Evolutionary conservation across 2,888 invertebrate genomes (phyloP).

Genomic region (Hyposoter dolosus): DNA sequence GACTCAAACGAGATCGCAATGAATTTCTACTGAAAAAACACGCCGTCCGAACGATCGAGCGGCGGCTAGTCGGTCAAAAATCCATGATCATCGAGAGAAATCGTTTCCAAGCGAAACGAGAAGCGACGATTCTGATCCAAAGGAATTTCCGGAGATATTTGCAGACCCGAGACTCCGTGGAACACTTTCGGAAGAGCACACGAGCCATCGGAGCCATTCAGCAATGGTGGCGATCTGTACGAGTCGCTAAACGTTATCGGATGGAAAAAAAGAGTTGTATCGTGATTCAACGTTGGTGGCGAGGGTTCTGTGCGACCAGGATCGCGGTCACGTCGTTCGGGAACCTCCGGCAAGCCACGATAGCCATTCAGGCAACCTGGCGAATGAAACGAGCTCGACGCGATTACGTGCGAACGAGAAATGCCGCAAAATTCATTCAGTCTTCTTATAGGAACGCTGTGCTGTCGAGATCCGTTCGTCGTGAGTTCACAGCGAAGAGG

Average conservation of each 20-base stretch:
- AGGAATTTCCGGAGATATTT: constrained; percentile 78
- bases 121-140: constrained; percentile 85
- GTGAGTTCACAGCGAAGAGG: constrained; percentile 59
- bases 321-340: constrained; percentile 52
- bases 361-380: constrained; percentile 80
- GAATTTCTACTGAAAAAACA: constrained; percentile 82
- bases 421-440: constrained; percentile 86
- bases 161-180: constrained; percentile 72
- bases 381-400: constrained; percentile 83
- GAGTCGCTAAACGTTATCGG: constrained; percentile 64
- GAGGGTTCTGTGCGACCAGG: constrained; percentile 59
- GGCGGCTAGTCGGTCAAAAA: constrained; percentile 81
- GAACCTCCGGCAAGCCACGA: constrained; percentile 65
- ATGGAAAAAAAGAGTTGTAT: constrained; percentile 62
- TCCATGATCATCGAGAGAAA: constrained; percentile 82
- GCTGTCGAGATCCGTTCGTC: constrained; percentile 58
- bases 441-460: constrained; percentile 83
- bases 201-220: constrained; percentile 75
- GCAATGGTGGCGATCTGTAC: constrained; percentile 73
- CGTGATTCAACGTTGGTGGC: constrained; percentile 74
- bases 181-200: constrained; percentile 41
- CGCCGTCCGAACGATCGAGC: constrained; percentile 77
- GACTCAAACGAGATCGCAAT: constrained; percentile 82
- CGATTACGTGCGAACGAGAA: constrained; percentile 78
- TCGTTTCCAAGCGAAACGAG: constrained; percentile 79